These are phyloP conservation scores for Temnothorax rugatulus DNA, from an alignment of 2,888 invertebrate genomes.

Conservation along the genomic window DNA sequence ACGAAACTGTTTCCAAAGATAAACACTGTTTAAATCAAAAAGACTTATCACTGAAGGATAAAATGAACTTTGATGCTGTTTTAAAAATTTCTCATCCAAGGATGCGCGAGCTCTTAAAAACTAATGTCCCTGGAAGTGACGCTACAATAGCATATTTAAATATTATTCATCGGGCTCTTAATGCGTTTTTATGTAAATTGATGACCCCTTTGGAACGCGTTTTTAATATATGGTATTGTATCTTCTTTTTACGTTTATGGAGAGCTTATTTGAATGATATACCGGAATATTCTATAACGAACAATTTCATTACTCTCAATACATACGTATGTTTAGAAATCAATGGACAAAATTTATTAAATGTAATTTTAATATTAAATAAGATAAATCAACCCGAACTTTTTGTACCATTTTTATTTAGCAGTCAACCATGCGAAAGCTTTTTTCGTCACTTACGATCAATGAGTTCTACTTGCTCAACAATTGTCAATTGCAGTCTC, in stretches of 20 bases:
- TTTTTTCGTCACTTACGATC: background rate
- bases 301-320: background rate
- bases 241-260: background rate
- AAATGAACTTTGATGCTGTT: no score
- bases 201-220: background rate
- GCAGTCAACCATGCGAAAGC: background rate
- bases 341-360: background rate
- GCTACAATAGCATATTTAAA: no score
- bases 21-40: background rate
- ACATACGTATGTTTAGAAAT: background rate
- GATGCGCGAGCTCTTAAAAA: no score
- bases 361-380: background rate
- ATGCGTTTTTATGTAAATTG: no score
- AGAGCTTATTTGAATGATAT: background rate
- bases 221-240: background rate
- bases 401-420: background rate
- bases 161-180: no score
- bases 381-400: background rate
- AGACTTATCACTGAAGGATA: no score
- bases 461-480: background rate
- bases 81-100: no score
- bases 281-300: background rate
- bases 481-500: conserved; percentile 2
- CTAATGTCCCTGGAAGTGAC: no score
- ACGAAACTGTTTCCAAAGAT: background rate